A percentile compares a stretch with the other conserved stretches of the same genome.
Evolutionary conservation across 2,888 invertebrate genomes (phyloP).

Genomic region (Aelia acuminata): DNA sequence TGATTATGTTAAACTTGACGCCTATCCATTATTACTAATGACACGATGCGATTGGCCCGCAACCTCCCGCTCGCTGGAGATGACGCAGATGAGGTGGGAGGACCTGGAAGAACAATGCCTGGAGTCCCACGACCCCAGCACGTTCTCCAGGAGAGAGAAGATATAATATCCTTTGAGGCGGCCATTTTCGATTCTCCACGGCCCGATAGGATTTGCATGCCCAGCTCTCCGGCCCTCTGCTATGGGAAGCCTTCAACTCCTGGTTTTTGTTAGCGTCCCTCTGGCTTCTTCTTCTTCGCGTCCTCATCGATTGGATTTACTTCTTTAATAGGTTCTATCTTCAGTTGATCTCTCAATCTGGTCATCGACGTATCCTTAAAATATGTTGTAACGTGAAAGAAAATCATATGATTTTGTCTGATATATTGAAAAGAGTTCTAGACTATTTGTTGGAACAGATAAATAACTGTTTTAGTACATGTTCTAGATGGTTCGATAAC

Average conservation of each 20-base stretch:
- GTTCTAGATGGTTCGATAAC: too few relatives aligned
- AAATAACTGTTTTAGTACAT: too few relatives aligned
- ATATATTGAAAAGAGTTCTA: too few relatives aligned
- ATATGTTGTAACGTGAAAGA: too few relatives aligned
- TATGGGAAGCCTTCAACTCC: slow-evolving; percentile 59
- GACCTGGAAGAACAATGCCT: slow-evolving; percentile 25
- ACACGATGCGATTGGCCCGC: not conserved
- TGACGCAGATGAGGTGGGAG: slow-evolving; percentile 26
- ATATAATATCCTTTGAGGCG: slow-evolving; percentile 43
- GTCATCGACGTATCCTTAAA: too few relatives aligned
- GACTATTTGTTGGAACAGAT: too few relatives aligned
- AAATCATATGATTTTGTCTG: too few relatives aligned
- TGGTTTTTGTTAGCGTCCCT: too few relatives aligned
- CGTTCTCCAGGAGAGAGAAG: slow-evolving; percentile 34
- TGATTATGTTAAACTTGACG: too few relatives aligned
- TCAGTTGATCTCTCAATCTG: not conserved
- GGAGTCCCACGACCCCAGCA: slow-evolving; percentile 48
- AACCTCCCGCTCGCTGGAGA: not conserved
- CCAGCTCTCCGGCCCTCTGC: slow-evolving; percentile 57
- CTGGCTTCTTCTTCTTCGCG: not conserved
- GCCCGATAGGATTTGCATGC: slow-evolving; percentile 57
- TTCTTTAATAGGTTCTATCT: not conserved
- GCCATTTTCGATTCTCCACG: slow-evolving; percentile 56
- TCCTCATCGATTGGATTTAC: slow-evolving; percentile 1
- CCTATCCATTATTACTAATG: not conserved